Conservation (phyloP, 2,888 invertebrate genomes). For the Plagodis pulveraria region DNA sequence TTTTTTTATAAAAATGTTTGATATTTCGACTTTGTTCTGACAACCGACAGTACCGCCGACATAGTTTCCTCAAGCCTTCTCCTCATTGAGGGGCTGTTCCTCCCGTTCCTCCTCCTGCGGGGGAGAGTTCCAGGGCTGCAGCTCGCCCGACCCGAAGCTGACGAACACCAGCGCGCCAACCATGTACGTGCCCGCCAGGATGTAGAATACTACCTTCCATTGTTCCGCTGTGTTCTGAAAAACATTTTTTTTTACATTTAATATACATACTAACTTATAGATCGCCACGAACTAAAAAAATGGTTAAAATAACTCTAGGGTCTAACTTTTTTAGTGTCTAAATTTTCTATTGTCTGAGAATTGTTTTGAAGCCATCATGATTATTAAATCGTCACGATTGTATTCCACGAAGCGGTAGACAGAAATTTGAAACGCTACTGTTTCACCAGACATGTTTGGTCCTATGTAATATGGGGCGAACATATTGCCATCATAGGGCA, state of each 20-base stretch:
- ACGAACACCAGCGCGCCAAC: slow-evolving; percentile 87
- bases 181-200: slow-evolving; percentile 89
- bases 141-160: slow-evolving; percentile 87
- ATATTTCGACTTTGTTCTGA: neutral
- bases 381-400: no score
- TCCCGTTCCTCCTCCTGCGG: slow-evolving; percentile 50
- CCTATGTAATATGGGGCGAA: no score
- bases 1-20: neutral
- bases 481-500: no score
- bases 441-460: no score
- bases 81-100: slow-evolving; percentile 71
- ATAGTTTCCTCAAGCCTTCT: slow-evolving; percentile 53
- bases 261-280: neutral
- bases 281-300: no score
- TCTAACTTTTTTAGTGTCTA: no score
- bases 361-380: no score
- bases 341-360: no score
- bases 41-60: neutral
- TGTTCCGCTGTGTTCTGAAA: slow-evolving; percentile 89
- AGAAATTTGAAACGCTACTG: no score
- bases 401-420: no score
- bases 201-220: slow-evolving; percentile 94
- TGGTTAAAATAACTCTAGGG: no score
- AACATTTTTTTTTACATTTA: neutral
- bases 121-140: slow-evolving; percentile 79